These are phyloP conservation scores for Puffinus mauretanicus DNA, from an alignment of 2,113 vertebrate species.

Conservation along the genomic window DNA sequence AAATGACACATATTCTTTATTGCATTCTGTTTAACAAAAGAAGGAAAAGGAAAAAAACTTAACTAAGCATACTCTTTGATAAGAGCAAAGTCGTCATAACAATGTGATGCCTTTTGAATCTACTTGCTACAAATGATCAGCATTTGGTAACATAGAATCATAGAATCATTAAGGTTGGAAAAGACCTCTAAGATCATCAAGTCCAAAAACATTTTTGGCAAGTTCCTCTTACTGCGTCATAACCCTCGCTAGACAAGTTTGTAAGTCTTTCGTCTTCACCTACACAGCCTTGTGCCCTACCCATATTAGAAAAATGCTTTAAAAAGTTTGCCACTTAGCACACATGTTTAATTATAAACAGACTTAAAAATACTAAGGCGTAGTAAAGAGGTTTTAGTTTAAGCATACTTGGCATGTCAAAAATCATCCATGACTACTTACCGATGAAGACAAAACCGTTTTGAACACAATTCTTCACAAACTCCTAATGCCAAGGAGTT, in stretches of 20 bases:
- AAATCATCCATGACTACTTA: neutral
- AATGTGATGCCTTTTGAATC: neutral
- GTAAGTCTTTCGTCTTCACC: neutral
- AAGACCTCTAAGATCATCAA: too few species aligned
- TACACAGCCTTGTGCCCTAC: neutral
- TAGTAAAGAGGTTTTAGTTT: neutral
- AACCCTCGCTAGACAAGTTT: neutral
- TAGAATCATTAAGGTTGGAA: too few species aligned
- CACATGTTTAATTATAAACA: neutral
- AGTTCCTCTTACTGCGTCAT: neutral
- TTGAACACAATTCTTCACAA: accelerated
- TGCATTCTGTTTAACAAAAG: neutral
- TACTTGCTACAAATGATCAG: neutral
- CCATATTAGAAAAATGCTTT: neutral
- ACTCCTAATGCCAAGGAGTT: neutral
- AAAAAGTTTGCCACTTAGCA: neutral
- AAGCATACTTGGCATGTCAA: neutral
- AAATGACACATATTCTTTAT: neutral
- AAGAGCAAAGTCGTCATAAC: neutral
- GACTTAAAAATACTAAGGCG: neutral
- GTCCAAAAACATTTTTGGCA: neutral
- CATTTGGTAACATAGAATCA: neutral
- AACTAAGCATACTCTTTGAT: neutral
- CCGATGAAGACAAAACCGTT: neutral
- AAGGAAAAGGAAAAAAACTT: neutral